Conservation (phyloP, 2,797 vertebrate species). For the Pantherophis alleghaniensis region DNA sequence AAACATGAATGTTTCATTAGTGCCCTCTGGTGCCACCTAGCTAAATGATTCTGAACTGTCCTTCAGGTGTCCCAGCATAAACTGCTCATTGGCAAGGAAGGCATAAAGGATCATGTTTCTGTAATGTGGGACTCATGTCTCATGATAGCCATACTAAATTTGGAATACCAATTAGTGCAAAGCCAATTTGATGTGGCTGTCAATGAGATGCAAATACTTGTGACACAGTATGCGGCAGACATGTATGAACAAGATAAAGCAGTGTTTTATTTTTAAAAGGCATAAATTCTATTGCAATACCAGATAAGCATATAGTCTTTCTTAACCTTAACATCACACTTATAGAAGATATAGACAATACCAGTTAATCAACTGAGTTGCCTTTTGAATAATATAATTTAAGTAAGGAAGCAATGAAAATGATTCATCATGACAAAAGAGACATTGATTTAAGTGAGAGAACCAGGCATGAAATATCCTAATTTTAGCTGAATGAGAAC, state of each 20-base stretch:
- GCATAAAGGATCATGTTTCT: not conserved
- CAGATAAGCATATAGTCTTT: slow-evolving; percentile 19
- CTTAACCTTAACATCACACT: not conserved
- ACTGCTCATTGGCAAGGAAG: not conserved
- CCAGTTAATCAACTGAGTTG: slow-evolving; percentile 10
- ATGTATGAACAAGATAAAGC: not conserved
- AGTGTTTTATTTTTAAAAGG: not conserved
- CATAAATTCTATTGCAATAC: not conserved
- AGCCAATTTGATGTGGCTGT: not conserved
- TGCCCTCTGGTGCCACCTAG: no score
- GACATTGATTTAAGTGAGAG: slow-evolving; percentile 34
- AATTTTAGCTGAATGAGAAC: slow-evolving; percentile 1
- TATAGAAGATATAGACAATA: not conserved
- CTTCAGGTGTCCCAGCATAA: not conserved
- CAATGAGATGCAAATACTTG: not conserved
- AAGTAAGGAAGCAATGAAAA: slow-evolving; percentile 16
- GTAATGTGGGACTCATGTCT: not conserved
- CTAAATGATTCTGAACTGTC: not conserved
- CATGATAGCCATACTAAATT: not conserved
- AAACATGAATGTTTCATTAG: not conserved
- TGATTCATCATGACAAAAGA: slow-evolving; percentile 42
- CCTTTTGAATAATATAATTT: slow-evolving; percentile 8
- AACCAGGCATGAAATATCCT: slow-evolving; percentile 31
- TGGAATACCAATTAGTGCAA: not conserved
- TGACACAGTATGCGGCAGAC: not conserved